Conservation (phyloP, 2,888 invertebrate species). For the Geotrupes spiniger region DNA sequence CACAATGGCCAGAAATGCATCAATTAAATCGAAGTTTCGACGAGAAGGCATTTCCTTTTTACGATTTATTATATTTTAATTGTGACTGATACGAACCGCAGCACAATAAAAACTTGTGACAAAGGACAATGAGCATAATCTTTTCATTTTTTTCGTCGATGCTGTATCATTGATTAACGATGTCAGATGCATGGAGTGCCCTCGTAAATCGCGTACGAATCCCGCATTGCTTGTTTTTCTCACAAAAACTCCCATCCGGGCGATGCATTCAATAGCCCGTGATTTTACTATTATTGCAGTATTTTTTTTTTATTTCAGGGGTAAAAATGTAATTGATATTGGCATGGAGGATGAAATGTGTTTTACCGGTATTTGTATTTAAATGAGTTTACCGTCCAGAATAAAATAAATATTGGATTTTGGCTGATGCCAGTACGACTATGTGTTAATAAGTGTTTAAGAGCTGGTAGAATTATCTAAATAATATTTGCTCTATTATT, state of each 20-base stretch:
- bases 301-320: constrained; percentile 19
- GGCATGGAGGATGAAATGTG: neutral
- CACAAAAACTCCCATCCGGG: constrained; percentile 33
- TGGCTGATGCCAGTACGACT: too few relatives aligned
- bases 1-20: constrained; percentile 7
- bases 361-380: constrained; percentile 5
- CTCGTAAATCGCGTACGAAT: constrained; percentile 40
- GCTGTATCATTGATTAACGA: constrained; percentile 35
- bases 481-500: too few relatives aligned
- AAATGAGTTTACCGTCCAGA: neutral
- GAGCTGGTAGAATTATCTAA: too few relatives aligned
- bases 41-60: constrained; percentile 34
- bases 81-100: constrained; percentile 31
- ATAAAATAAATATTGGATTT: too few relatives aligned
- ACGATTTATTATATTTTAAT: constrained; percentile 38
- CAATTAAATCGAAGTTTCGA: constrained; percentile 28
- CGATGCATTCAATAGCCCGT: constrained; percentile 30
- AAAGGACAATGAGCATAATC: constrained; percentile 28
- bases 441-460: too few relatives aligned
- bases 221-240: constrained; percentile 39
- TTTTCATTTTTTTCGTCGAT: constrained; percentile 27
- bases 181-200: constrained; percentile 36
- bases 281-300: constrained; percentile 30
- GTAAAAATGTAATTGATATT: constrained; percentile 5
- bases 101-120: constrained; percentile 20